phyloP scores from a whole-genome alignment of 2,888 invertebrate genomes.

The Agrotis ipsilon region DNA sequence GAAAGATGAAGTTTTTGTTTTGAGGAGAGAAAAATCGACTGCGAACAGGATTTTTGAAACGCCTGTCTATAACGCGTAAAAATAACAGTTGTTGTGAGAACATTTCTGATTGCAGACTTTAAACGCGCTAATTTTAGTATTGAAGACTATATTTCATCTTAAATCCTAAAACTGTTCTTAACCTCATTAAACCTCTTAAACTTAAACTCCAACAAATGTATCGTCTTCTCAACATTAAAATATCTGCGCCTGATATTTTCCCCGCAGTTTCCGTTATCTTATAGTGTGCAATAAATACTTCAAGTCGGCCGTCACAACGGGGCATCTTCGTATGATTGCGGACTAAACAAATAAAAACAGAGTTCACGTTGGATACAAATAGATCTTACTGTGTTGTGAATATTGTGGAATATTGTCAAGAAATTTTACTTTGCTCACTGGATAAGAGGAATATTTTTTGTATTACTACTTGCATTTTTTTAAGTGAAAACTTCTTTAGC shows the following conservation, averaged over 20 bases:
- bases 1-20: no score
- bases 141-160: no score
- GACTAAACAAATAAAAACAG: slow-evolving; percentile 57
- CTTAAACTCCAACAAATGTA: slow-evolving; percentile 13
- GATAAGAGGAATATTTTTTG: not conserved
- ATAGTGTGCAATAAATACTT: slow-evolving; percentile 79
- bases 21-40: no score
- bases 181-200: not conserved
- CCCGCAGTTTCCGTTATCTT: slow-evolving; percentile 74
- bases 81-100: no score
- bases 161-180: not conserved
- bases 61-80: no score
- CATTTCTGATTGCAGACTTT: no score
- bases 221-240: slow-evolving; percentile 68
- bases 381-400: slow-evolving; percentile 40
- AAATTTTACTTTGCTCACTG: not conserved
- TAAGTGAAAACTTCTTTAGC: no score
- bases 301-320: slow-evolving; percentile 65
- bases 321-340: slow-evolving; percentile 63
- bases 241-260: slow-evolving; percentile 77
- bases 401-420: slow-evolving; percentile 22
- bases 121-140: no score
- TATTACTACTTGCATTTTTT: no score
- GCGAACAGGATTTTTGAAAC: no score
- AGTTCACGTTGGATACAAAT: slow-evolving; percentile 48